A percentile compares a stretch with the other conserved stretches of the same genome.
These are phyloP conservation scores for Drosophila ezoana DNA, from an alignment of 2,888 invertebrate genomes.

Conservation along the genomic window DNA sequence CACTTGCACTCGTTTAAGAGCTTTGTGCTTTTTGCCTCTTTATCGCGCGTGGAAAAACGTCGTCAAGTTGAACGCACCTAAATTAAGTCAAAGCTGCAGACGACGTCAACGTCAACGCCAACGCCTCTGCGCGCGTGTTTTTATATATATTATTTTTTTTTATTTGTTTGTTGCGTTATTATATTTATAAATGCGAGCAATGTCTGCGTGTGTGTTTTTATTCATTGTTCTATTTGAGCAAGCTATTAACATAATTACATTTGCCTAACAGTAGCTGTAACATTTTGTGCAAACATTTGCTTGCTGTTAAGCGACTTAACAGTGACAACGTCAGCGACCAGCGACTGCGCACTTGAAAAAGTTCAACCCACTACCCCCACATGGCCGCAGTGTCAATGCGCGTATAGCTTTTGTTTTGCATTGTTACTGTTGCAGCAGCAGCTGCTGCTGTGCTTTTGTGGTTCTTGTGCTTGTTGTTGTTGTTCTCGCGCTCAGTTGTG, in stretches of 20 bases:
- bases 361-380: slow-evolving; percentile 52
- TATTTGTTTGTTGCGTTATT: slow-evolving; percentile 57
- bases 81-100: slow-evolving; percentile 85
- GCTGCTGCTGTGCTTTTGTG: slow-evolving; percentile 34
- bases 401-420: slow-evolving; percentile 42
- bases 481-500: slow-evolving; percentile 21
- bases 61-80: slow-evolving; percentile 84
- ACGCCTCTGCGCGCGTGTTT: slow-evolving; percentile 29
- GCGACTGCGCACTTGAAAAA: slow-evolving; percentile 71
- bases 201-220: background rate
- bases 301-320: slow-evolving; percentile 38
- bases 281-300: slow-evolving; percentile 26
- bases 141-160: slow-evolving; percentile 11
- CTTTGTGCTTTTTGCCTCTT: slow-evolving; percentile 51
- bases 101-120: slow-evolving; percentile 37
- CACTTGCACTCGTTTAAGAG: slow-evolving; percentile 64
- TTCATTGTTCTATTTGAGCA: slow-evolving; percentile 27
- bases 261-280: slow-evolving; percentile 11
- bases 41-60: slow-evolving; percentile 51
- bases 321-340: slow-evolving; percentile 42
- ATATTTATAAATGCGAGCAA: slow-evolving; percentile 35
- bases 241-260: slow-evolving; percentile 26
- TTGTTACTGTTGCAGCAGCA: slow-evolving; percentile 14
- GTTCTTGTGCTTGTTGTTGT: slow-evolving; percentile 13
- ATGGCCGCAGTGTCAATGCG: slow-evolving; percentile 55